phyloP scores from a whole-genome alignment of 2,888 invertebrate genomes.

The Pseudococcus viburni region DNA sequence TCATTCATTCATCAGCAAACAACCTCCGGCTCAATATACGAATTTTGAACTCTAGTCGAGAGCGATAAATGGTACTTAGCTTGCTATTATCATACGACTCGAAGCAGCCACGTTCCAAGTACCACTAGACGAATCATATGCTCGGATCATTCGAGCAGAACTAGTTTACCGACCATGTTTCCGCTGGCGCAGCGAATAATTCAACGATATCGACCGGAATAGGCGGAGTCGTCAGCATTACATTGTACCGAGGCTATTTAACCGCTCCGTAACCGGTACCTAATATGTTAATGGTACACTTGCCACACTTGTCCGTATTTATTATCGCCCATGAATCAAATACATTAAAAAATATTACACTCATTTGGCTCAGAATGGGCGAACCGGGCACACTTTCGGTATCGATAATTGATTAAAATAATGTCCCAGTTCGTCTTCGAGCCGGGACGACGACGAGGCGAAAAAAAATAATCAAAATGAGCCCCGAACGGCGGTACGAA shows the following conservation, averaged over 20 bases:
- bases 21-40: too few species aligned
- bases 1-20: too few species aligned
- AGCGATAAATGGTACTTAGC: neutral
- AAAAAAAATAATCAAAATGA: neutral
- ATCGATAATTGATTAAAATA: constrained; percentile 14
- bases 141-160: constrained; percentile 1
- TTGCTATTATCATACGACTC: neutral
- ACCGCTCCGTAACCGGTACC: neutral
- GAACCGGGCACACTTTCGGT: neutral
- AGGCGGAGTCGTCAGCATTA: neutral
- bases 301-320: neutral
- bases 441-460: too few species aligned
- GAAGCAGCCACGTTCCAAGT: neutral
- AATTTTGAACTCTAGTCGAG: neutral
- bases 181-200: neutral
- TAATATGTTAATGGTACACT: neutral
- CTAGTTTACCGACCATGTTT: constrained; percentile 13
- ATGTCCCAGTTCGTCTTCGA: neutral
- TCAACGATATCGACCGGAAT: neutral
- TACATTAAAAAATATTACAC: neutral
- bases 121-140: constrained; percentile 17
- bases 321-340: neutral
- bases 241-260: neutral
- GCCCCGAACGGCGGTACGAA: neutral
- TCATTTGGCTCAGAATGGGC: neutral